A percentile compares a stretch with the other conserved stretches of the same genome.
phyloP scores from a whole-genome alignment of 2,797 vertebrate genomes.

The Stomatorhinus walkeri region DNA sequence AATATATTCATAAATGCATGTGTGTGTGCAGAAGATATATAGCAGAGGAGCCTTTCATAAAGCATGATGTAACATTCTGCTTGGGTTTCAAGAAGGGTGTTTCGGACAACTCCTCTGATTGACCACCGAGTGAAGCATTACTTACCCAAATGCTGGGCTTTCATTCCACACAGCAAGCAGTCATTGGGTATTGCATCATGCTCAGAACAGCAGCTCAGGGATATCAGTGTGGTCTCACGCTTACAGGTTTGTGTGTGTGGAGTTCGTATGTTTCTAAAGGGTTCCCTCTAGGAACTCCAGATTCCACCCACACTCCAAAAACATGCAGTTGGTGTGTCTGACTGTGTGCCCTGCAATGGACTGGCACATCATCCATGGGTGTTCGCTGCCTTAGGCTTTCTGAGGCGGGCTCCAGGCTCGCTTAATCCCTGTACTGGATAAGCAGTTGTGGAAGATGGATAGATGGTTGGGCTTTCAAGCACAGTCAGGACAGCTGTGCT shows the following conservation, averaged over 20 bases:
- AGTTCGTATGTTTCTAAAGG: not conserved
- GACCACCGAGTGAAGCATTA: not conserved
- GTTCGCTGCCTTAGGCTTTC: not conserved
- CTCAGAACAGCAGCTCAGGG: not conserved
- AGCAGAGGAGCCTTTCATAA: not conserved
- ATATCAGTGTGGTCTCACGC: not conserved
- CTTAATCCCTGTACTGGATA: not conserved
- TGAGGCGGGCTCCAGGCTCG: not conserved
- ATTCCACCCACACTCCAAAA: not conserved
- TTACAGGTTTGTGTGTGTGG: not conserved
- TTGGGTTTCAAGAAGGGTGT: not conserved
- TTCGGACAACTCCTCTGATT: not conserved
- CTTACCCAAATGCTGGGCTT: not conserved
- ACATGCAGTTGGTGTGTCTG: not conserved
- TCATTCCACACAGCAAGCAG: not conserved
- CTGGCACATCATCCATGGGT: not conserved
- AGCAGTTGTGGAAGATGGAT: not conserved
- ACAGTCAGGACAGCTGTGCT: not conserved
- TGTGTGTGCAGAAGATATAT: not conserved
- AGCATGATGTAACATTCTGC: not conserved
- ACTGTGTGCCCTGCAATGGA: not conserved
- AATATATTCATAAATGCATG: slow-evolving; percentile 4
- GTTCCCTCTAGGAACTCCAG: not conserved
- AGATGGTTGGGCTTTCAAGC: not conserved
- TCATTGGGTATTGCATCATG: not conserved